Conservation (phyloP, 2,113 vertebrate species). For the Smithornis capensis region DNA sequence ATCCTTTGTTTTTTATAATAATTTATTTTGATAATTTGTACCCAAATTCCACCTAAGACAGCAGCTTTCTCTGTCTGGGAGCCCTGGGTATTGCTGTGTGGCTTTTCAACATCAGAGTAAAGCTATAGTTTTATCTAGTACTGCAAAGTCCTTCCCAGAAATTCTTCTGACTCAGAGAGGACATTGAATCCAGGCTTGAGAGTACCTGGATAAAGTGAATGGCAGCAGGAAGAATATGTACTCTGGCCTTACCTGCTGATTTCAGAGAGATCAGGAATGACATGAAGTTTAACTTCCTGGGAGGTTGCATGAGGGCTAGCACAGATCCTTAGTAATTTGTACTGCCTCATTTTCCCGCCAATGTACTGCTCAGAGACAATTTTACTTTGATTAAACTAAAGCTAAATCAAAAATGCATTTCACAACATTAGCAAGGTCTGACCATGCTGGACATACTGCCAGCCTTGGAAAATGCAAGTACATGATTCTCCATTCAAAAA, state of each 20-base stretch:
- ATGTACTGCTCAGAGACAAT: neutral
- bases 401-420: neutral
- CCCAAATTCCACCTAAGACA: neutral
- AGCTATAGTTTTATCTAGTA: neutral
- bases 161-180: neutral
- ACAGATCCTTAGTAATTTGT: neutral
- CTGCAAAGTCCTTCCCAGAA: neutral
- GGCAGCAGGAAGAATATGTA: neutral
- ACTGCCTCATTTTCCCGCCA: neutral
- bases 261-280: neutral
- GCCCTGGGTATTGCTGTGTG: neutral
- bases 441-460: neutral
- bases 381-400: neutral
- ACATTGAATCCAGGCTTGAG: neutral
- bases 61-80: neutral
- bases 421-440: neutral
- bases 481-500: neutral
- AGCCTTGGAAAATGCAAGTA: neutral
- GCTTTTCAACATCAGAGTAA: neutral
- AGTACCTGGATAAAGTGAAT: neutral
- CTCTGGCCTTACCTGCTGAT: neutral
- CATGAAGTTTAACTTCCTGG: neutral
- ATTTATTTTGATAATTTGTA: neutral
- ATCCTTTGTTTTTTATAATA: neutral
- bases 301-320: neutral